Evolutionary conservation across 2,888 invertebrate genomes (phyloP).

Genomic region (Drosophila eohydei): DNA sequence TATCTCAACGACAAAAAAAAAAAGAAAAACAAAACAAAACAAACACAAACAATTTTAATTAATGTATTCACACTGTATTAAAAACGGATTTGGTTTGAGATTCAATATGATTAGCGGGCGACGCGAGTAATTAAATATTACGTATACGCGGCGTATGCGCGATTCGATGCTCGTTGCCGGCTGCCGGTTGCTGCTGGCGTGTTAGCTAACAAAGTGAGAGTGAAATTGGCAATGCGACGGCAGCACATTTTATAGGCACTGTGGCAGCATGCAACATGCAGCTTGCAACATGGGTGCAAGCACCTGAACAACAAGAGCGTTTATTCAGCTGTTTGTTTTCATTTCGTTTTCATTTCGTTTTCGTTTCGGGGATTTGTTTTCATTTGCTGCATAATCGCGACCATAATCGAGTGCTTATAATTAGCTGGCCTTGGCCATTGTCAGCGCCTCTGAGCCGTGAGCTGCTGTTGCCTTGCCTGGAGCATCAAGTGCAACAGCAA

Average conservation of each 20-base stretch:
- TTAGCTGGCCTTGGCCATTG: constrained; percentile 58
- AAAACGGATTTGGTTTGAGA: constrained; percentile 12
- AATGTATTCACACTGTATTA: constrained; percentile 50
- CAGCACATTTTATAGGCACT: constrained; percentile 75
- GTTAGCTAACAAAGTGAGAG: constrained; percentile 78
- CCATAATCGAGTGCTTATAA: constrained; percentile 54
- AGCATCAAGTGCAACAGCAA: constrained; percentile 33
- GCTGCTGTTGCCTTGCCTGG: constrained; percentile 21
- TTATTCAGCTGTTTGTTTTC: constrained; percentile 5
- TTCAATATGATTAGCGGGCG: not conserved
- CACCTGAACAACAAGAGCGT: constrained; percentile 55
- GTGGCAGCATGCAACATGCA: constrained; percentile 22
- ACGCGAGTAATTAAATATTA: constrained; percentile 24
- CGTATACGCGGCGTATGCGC: constrained; percentile 46
- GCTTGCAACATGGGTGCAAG: constrained; percentile 63
- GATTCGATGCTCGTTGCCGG: constrained; percentile 2
- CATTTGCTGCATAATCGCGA: constrained; percentile 61
- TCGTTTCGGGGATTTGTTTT: constrained; percentile 23
- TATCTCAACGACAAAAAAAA: not conserved
- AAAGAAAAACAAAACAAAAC: constrained; percentile 1
- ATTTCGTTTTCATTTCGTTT: constrained; percentile 6
- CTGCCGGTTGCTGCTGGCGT: constrained; percentile 9
- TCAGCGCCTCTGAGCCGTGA: constrained; percentile 27
- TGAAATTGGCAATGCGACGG: constrained; percentile 74
- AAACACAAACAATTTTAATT: not conserved